Percentiles rank a stretch among this genome's conserved stretches.
phyloP scores from a whole-genome alignment of 2,797 vertebrate genomes.

The Hemibagrus guttatus region DNA sequence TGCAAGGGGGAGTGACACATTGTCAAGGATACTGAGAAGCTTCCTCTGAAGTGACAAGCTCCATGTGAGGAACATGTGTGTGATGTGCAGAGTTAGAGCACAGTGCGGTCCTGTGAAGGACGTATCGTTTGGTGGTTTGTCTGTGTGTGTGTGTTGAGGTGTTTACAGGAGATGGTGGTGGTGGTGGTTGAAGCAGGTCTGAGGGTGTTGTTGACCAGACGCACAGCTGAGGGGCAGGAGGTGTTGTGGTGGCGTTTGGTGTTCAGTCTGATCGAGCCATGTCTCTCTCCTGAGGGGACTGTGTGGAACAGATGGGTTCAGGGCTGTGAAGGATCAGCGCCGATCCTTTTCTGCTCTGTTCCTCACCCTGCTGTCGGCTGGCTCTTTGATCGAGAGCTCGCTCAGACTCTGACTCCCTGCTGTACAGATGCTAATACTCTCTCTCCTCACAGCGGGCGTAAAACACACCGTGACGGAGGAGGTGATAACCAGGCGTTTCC shows the following conservation, averaged over 20 bases:
- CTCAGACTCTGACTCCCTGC: slow-evolving; percentile 10
- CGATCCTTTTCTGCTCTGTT: slow-evolving; percentile 15
- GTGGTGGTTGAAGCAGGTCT: neutral
- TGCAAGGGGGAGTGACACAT: no score
- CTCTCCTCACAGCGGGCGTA: neutral
- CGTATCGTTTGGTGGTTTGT: neutral
- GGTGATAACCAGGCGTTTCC: neutral
- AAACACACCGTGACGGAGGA: neutral
- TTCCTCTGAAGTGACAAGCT: no score
- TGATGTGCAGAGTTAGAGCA: neutral
- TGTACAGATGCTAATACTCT: neutral
- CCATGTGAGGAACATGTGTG: neutral
- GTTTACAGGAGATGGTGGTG: neutral
- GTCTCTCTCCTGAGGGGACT: neutral
- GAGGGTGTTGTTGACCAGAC: neutral
- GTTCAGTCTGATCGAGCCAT: neutral
- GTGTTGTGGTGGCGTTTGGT: neutral
- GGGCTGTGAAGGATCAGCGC: neutral
- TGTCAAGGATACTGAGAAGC: no score
- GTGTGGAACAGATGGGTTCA: slow-evolving; percentile 15
- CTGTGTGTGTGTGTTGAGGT: neutral
- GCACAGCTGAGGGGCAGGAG: neutral
- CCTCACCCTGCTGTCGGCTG: neutral
- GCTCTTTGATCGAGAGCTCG: neutral
- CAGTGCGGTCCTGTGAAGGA: neutral